Evolutionary conservation across 23 tunicate genomes (phyloP).

Genomic region (Clavelina lepadiformis): DNA sequence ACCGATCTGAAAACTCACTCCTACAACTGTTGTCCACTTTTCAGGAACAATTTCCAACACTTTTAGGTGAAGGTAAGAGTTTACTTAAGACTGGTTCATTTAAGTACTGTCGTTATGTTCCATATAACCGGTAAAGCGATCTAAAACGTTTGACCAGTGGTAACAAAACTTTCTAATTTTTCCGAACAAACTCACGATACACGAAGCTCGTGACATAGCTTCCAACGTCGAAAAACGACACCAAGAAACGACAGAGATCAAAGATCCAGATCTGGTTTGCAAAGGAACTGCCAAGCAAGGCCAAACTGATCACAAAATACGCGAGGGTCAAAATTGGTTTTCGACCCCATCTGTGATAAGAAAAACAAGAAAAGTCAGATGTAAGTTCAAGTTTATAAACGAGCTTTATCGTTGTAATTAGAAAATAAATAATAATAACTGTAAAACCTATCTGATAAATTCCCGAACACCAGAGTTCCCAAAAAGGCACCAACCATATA

Average conservation of each 20-base stretch:
- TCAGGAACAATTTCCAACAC: conserved; percentile 52
- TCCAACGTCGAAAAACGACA: conserved; percentile 60
- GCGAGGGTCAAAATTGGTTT: conserved; percentile 26
- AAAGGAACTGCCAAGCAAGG: conserved; percentile 33
- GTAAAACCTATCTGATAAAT: conserved; percentile 37
- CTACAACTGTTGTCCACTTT: conserved; percentile 47
- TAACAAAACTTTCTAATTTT: too few species aligned
- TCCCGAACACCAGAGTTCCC: conserved; percentile 27
- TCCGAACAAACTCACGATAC: conserved; percentile 36
- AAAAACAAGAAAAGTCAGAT: too few species aligned
- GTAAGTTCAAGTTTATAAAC: too few species aligned
- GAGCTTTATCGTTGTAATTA: too few species aligned
- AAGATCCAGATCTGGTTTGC: conserved; percentile 44
- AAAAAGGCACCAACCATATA: conserved; percentile 27
- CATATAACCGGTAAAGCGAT: too few species aligned
- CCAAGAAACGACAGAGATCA: conserved; percentile 42
- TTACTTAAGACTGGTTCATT: too few species aligned
- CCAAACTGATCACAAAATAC: conserved; percentile 20
- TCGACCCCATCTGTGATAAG: conserved; percentile 64
- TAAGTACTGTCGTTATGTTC: too few species aligned
- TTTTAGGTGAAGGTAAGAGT: too few species aligned
- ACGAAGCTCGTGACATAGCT: conserved; percentile 49
- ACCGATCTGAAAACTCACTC: conserved; percentile 51
- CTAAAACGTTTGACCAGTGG: too few species aligned
- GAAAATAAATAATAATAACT: too few species aligned